Evolutionary conservation across 2,113 vertebrate species (phyloP), one percentile per base, ranked within the genome.

Genomic region (Istiophorus platypterus): DNA sequence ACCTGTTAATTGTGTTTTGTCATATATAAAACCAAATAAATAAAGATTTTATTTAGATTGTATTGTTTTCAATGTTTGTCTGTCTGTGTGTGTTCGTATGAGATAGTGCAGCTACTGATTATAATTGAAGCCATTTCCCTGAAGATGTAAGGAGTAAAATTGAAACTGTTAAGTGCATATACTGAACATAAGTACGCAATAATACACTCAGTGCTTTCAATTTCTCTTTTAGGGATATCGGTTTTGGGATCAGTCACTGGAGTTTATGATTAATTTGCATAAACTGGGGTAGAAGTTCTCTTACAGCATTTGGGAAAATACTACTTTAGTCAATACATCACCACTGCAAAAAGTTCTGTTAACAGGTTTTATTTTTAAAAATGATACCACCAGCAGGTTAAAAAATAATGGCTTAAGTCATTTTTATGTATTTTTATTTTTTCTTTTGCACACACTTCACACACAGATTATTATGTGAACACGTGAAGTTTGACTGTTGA

Each of bases 211-310:
- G 4, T 47, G 4, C 52, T 89, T 88, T 90, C 76, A 70, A 29
- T 91, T 92, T 92, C 79, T 87, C 63, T 87, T 58, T 14, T 57
- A 5, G 68, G 57, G 67, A 78, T 66, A 63, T 80, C 42, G 52
- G 56, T 82, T 80, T 68, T 76, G 13, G n/a, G 37, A 70, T 88
- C 42, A 75, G 68, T 87, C 63, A 72, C 34, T 15, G 7, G 18
- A 24, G 5, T 66, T 12, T 0, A 4, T 58, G 31, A 3, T 37
- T 58, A 22, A 3, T 37, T 20, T 4, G 3, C 1, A 1, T 8
- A 4, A 0, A 17, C 10, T 14, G 29, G 7, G 13, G 15, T 22
- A 31, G 3, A 7, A 29, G 24, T 47, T 66, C 3, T 8, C 0
- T 20, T 31, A 18, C 5, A 34, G 1, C 12, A 27, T 61, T 45